These are phyloP conservation scores for Odocoileus hemionus DNA, from an alignment of 2,113 vertebrate species.

Conservation along the genomic window DNA sequence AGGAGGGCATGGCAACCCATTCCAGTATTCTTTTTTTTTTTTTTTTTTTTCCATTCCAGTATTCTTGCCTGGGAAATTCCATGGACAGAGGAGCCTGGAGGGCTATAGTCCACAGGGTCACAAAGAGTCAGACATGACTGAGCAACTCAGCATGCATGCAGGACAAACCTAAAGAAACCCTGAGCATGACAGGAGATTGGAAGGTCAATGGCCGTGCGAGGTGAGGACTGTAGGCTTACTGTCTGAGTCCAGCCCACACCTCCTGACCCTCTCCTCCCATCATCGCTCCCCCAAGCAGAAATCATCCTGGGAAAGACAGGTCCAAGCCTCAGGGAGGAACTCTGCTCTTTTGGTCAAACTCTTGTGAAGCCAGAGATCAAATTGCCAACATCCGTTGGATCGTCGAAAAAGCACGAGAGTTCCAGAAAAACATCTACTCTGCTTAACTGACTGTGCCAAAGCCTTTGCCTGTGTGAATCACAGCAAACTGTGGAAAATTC, in stretches of 20 bases:
- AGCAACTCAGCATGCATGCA: fast-evolving
- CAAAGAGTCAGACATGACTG: neutral
- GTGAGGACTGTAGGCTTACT: too few relatives aligned
- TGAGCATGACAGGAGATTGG: neutral
- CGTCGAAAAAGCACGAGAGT: fast-evolving
- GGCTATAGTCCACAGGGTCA: neutral
- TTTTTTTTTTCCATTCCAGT: neutral
- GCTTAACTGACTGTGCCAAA: neutral
- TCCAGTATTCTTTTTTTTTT: too few relatives aligned
- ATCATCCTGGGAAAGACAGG: neutral
- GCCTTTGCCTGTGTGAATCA: neutral
- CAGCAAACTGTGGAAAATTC: neutral
- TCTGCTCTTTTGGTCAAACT: neutral
- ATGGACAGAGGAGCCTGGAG: neutral
- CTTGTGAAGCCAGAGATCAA: neutral
- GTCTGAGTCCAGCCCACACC: neutral
- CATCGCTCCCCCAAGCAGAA: neutral
- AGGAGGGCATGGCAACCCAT: neutral
- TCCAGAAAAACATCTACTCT: neutral
- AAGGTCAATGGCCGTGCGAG: neutral
- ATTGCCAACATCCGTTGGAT: neutral
- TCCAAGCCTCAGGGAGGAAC: neutral
- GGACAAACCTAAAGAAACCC: neutral
- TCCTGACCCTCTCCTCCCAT: neutral
- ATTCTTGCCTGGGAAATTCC: neutral